phyloP scores from a whole-genome alignment of 2,113 vertebrate genomes.

The Coturnix japonica region DNA sequence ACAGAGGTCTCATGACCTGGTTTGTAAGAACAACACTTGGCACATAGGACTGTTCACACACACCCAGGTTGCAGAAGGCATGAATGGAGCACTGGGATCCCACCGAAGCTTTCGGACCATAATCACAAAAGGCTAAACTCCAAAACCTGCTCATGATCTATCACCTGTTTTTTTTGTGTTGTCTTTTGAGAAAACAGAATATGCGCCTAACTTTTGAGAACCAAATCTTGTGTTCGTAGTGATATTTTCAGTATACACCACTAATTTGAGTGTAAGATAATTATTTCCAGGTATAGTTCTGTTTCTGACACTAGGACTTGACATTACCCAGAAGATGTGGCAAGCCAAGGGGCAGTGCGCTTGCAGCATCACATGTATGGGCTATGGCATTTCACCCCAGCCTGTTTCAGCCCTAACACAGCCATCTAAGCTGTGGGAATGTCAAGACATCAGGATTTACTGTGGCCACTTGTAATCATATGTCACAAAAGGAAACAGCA shows the following conservation, averaged over 20 bases:
- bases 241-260: neutral
- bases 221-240: neutral
- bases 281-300: neutral
- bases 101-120: neutral
- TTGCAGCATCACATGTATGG: neutral
- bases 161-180: neutral
- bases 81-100: fast-evolving
- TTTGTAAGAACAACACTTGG: neutral
- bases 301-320: neutral
- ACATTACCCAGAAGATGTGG: neutral
- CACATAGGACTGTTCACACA: fast-evolving
- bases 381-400: neutral
- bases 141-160: neutral
- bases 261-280: neutral
- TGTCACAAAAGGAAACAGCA: neutral
- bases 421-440: neutral
- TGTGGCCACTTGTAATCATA: fast-evolving
- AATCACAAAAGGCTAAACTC: neutral
- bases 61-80: fast-evolving
- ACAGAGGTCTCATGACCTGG: neutral
- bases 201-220: neutral
- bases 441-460: neutral
- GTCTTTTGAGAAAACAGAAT: neutral
- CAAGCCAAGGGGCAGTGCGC: neutral
- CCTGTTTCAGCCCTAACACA: neutral